These are phyloP conservation scores for Chrysolina americana DNA, from an alignment of 2,888 invertebrate genomes.

Conservation along the genomic window DNA sequence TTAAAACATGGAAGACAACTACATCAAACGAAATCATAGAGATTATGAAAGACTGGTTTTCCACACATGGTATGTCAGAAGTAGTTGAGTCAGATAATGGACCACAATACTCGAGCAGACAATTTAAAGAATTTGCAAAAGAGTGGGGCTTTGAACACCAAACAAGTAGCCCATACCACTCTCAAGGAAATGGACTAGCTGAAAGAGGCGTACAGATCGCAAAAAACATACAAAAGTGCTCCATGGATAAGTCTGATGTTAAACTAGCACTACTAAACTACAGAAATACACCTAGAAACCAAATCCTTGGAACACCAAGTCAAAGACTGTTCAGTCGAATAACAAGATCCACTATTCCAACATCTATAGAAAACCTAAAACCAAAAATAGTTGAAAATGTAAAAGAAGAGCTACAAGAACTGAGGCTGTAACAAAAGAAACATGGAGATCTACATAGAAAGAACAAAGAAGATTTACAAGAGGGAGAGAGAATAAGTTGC, in stretches of 20 bases:
- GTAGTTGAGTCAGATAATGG: constrained; percentile 8
- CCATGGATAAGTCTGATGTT: neutral
- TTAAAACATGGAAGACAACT: constrained; percentile 19
- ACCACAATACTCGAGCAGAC: constrained; percentile 13
- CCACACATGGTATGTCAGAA: neutral
- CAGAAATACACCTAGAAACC: constrained; percentile 21
- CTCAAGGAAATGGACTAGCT: constrained; percentile 16
- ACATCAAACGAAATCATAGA: neutral
- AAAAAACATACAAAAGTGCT: neutral
- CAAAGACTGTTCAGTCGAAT: constrained; percentile 5
- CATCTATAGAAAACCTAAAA: neutral
- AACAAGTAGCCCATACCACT: constrained; percentile 18
- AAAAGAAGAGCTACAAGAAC: constrained; percentile 2
- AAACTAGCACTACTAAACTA: constrained; percentile 4
- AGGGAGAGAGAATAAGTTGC: constrained; percentile 2
- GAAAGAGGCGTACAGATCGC: constrained; percentile 16
- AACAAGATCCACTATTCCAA: neutral
- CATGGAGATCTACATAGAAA: constrained; percentile 19
- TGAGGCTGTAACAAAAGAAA: neutral
- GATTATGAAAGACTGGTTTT: constrained; percentile 6
- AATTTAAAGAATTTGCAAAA: constrained; percentile 8
- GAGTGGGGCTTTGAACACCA: constrained; percentile 8
- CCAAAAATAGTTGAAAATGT: constrained; percentile 12
- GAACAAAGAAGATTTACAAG: constrained; percentile 8
- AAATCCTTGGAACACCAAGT: constrained; percentile 2